Evolutionary conservation across 92 coral and sea anemone species (phyloP), one percentile per base, ranked within the genome.

Genomic region (Scolanthus callimorphus): DNA sequence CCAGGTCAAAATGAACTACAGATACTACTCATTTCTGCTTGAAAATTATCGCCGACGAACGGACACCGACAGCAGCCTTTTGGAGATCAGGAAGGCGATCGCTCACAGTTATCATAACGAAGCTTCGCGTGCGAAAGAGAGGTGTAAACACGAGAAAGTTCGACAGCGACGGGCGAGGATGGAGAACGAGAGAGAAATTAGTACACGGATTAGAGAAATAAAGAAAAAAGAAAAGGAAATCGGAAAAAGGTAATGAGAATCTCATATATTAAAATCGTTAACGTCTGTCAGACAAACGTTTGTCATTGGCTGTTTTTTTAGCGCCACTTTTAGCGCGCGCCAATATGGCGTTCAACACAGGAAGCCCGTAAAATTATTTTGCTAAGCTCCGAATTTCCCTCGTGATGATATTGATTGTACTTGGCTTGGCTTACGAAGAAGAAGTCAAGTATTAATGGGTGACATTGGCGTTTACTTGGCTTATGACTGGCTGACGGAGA

Each of bases 111-210:
- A 76, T 39, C 51, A 67, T 4, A 62, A 76, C 48, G 89, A 82
- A 45, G 60, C 89, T 0, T 57, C 63, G 3, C 62, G 53, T 34
- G 34, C 56, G 8, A 71, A 41, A 20, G 84, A 82, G 49, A 70
- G 85, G 17, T 73, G 62, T 38, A 61, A 85, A 10, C 90, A 83
- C 25, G 77, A 63, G 29, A 65, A 61, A 77, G 90, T 81, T 2
- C 70, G 47, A 47, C 69, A 83, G 38, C 71, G 85, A 47, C 61
- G 90, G 39, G 80, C 62, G 20, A 30, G 62, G 62, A 59, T 77
- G 44, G 77, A 83, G 55, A 72, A 23, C 12, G 65, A 78, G 47
- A 72, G 64, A 31, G 27, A 57, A 20, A 64, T 78, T 24, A 71
- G 47, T 49, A 67, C 51, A 23, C 64, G 44, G 59, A 28, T 78